phyloP scores from a whole-genome alignment of 2,113 vertebrate species.

The Alethe castanea region DNA sequence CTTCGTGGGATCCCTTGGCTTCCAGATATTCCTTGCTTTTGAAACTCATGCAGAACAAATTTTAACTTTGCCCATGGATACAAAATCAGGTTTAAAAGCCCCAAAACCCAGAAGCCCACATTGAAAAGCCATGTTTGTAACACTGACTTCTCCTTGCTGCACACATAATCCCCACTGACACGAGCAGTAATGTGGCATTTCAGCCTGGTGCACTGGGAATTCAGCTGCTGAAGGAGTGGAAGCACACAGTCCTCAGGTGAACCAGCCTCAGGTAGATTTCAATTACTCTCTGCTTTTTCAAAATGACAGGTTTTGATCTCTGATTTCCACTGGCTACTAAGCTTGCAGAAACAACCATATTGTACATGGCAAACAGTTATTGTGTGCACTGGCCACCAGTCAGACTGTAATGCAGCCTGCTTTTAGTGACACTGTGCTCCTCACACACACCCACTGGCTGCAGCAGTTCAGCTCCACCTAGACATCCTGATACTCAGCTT shows the following conservation, averaged over 20 bases:
- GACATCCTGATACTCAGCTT: background rate
- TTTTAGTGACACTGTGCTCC: background rate
- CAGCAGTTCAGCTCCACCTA: background rate
- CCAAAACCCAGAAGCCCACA: background rate
- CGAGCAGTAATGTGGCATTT: background rate
- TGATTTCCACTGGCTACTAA: background rate
- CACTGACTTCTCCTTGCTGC: background rate
- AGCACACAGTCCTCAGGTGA: background rate
- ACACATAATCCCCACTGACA: background rate
- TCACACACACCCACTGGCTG: background rate
- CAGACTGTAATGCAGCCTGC: constrained; percentile 2
- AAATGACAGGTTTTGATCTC: constrained; percentile 17
- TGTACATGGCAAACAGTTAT: background rate
- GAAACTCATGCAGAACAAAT: background rate
- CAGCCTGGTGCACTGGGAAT: background rate
- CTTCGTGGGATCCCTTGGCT: background rate
- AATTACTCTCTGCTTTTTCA: constrained; percentile 7
- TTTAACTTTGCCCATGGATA: background rate
- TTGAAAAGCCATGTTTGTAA: background rate
- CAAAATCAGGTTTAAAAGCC: background rate
- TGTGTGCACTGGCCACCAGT: background rate
- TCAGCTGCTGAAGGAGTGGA: background rate
- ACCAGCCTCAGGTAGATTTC: constrained; percentile 12
- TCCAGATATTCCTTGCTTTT: background rate
- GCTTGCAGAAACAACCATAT: background rate